Base-by-base conservation (phyloP, 2,888 invertebrate species). In the Andrena flavipes region DNA sequence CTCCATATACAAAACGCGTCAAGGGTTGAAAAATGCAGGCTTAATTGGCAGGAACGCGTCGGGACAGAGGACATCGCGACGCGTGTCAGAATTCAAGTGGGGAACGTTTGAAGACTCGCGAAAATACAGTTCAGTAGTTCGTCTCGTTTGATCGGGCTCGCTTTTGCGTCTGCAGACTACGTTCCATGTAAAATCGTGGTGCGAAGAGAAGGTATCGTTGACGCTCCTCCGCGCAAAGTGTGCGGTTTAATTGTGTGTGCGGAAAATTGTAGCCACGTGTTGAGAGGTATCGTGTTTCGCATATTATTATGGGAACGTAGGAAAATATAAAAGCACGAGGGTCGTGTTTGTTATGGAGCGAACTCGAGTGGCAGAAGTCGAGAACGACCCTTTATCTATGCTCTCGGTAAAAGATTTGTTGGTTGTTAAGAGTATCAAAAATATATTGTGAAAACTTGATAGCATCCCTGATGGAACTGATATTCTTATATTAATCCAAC, bases 371-470 rank as follows among this genome's bases (percentile, higher is more conserved):
- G 4, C 2, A 42, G n/a, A 49, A 33, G 33, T n/a, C 23, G 73
- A 30, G 42, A n/a, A 54, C 54, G 5, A 64, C 26, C 29, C 23
- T 2, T 29, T 60, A 51, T 62, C 60, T 60, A 6, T 20, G 35
- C 35, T 51, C 29, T 75, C 69, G 29, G 35, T 72, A 35, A 72
- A 72, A 56, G 64, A 75, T n/a, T 69, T 62, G 35, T 5, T n/a
- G 26, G 51, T 69, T 35, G 69, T 75, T 42, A 42, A 42, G 42
- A 13, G 4, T 42, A 42, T 0, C 42, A 16, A 5, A 42, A 42
- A 13, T 16, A 16, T 5, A 42, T 42, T 42, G 42, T 1, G 16
- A 42, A 42, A 42, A 13, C 13, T 42, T 4, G 1, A 16, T 42
- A 42, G 16, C 42, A 16, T 42, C 5, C 13, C 42, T 42, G 16